Percentiles rank a stretch among this genome's conserved stretches.
These are phyloP conservation scores for Dolichotis patagonum DNA, from an alignment of 2,113 vertebrate genomes.

Conservation along the genomic window DNA sequence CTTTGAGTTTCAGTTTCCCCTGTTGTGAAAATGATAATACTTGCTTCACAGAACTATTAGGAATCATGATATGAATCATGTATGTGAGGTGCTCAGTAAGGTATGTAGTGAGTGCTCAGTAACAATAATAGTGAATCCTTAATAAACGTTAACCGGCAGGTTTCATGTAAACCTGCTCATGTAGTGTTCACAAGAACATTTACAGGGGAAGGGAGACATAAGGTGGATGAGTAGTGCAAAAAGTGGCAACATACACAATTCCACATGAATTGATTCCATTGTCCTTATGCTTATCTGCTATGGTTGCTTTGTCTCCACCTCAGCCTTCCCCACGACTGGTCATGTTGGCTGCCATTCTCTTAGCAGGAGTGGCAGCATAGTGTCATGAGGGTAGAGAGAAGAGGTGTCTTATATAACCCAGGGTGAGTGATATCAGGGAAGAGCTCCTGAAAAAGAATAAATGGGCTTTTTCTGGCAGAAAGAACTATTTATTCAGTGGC, in stretches of 20 bases:
- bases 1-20: neutral
- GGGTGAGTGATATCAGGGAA: neutral
- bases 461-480: neutral
- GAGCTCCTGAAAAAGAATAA: neutral
- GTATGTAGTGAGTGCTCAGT: neutral
- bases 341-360: neutral
- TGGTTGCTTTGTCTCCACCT: rapidly evolving
- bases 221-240: rapidly evolving
- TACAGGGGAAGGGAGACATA: neutral
- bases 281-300: neutral
- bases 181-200: neutral
- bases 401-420: neutral
- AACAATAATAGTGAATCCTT: neutral
- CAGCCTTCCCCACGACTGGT: too few species aligned
- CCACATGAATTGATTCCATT: rapidly evolving
- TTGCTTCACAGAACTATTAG: neutral
- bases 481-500: slow-evolving; percentile 14
- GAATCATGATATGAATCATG: neutral
- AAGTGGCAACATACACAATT: neutral
- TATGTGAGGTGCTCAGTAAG: rapidly evolving
- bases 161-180: rapidly evolving
- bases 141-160: neutral
- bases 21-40: neutral
- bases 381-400: neutral
- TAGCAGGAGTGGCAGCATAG: neutral